These are phyloP conservation scores for Drosophila rubida DNA, from an alignment of 2,888 invertebrate species.

Conservation along the genomic window DNA sequence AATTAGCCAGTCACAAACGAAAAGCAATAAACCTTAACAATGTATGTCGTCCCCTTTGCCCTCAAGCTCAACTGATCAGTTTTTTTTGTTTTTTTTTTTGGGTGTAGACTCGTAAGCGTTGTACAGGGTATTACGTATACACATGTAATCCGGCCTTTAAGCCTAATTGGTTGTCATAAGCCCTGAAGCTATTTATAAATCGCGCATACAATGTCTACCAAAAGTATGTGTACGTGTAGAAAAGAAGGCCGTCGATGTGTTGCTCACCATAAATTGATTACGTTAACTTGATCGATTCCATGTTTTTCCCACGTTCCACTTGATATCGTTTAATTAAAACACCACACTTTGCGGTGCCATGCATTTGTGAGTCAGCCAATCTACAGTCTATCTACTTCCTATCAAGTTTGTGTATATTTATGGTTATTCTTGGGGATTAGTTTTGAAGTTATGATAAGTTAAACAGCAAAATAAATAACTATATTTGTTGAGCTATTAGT, in stretches of 20 bases:
- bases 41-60: slow-evolving; percentile 5
- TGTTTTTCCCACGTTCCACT: slow-evolving; percentile 18
- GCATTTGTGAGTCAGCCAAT: background rate
- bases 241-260: slow-evolving; percentile 7
- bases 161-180: slow-evolving; percentile 47
- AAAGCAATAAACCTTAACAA: slow-evolving; percentile 44
- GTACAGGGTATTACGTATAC: slow-evolving; percentile 22
- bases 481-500: no score
- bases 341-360: background rate
- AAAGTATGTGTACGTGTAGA: slow-evolving; percentile 28
- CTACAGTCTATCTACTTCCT: background rate
- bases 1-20: slow-evolving; percentile 53
- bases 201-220: slow-evolving; percentile 28
- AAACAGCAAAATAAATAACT: background rate
- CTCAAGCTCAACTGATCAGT: background rate
- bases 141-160: slow-evolving; percentile 59
- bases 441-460: background rate
- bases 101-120: background rate
- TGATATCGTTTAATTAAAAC: slow-evolving; percentile 11
- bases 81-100: slow-evolving; percentile 5
- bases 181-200: slow-evolving; percentile 40
- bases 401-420: background rate
- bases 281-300: slow-evolving; percentile 7
- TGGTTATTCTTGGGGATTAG: background rate
- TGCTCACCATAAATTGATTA: slow-evolving; percentile 12